Evolutionary conservation across 2,113 vertebrate species (phyloP), one percentile per base, ranked within the genome.

Genomic region (Jacana jacana): DNA sequence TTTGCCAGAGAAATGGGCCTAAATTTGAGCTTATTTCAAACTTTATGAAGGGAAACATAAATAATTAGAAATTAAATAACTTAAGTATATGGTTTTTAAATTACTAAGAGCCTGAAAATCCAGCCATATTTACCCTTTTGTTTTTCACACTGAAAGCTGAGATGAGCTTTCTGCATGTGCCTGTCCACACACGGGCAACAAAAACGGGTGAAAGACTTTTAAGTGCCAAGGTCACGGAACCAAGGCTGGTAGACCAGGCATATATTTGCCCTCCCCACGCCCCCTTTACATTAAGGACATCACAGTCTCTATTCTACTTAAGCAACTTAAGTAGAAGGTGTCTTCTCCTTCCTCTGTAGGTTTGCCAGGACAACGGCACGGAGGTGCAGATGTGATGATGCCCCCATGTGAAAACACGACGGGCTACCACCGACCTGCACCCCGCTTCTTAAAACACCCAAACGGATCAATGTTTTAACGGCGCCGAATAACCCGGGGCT

Each of bases 321-420:
- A 24, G 25, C 66, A 6, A 11, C 55, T 25, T 2, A 5, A 54
- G 55, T 1, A 13, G n/a, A n/a, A n/a, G 17, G 9, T 6, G 69
- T 10, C 83, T 48, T 23, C 71, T 31, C 31, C 19, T 4, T 11
- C 28, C 42, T 12, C 33, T 4, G 3, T 3, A 10, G 40, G 11
- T 5, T 18, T 3, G 44, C 84, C 84, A 6, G 2, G 75, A 24
- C 4, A 79, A 63, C 25, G 27, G 65, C 82, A 5, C 0, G 11
- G 39, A 17, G 68, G 17, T 4, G 39, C 76, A 3, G 48, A 14
- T 0, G 39, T 1, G 78, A 66, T 19, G 40, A 71, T 30, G 40
- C 30, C 25, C 49, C 42, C 5, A 3, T 0, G 44, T 2, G 52
- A 19, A 15, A 68, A 5, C 0, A 40, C 28, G 7, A 57, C 2